Conservation (phyloP, 2,888 invertebrate species). For the Zaprionus lineosus region DNA sequence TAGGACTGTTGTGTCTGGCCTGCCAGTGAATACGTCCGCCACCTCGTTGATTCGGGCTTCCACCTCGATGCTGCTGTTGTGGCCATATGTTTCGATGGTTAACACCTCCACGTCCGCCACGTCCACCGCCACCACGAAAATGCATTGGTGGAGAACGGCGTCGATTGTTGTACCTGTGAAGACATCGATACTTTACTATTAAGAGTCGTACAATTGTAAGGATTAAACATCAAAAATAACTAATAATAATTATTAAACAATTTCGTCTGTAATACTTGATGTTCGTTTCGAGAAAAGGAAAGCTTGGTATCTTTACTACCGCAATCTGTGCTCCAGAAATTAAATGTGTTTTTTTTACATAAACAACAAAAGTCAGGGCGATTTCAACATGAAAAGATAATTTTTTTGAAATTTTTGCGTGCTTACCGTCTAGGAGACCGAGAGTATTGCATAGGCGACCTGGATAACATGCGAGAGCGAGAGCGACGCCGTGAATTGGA, state of each 20-base stretch:
- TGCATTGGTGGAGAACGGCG: conserved; percentile 78
- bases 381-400: neutral
- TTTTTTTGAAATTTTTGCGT: too few species aligned
- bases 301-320: too few species aligned
- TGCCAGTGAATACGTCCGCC: conserved; percentile 77
- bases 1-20: conserved; percentile 79
- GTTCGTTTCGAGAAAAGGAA: too few species aligned
- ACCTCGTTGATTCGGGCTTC: conserved; percentile 71
- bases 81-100: conserved; percentile 69
- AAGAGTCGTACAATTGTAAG: too few species aligned
- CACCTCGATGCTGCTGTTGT: conserved; percentile 52
- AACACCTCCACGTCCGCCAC: conserved; percentile 65
- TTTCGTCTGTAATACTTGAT: too few species aligned
- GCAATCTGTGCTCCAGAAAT: too few species aligned
- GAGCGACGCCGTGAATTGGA: conserved; percentile 81
- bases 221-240: neutral
- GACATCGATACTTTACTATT: too few species aligned
- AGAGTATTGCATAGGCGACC: conserved; percentile 81
- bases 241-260: too few species aligned
- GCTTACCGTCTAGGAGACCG: conserved; percentile 81
- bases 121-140: conserved; percentile 67
- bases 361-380: too few species aligned
- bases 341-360: too few species aligned
- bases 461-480: conserved; percentile 79
- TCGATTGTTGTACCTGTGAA: conserved; percentile 76